Base-by-base conservation (phyloP, 2,113 vertebrate genomes). In the Kryptolebias marmoratus region DNA sequence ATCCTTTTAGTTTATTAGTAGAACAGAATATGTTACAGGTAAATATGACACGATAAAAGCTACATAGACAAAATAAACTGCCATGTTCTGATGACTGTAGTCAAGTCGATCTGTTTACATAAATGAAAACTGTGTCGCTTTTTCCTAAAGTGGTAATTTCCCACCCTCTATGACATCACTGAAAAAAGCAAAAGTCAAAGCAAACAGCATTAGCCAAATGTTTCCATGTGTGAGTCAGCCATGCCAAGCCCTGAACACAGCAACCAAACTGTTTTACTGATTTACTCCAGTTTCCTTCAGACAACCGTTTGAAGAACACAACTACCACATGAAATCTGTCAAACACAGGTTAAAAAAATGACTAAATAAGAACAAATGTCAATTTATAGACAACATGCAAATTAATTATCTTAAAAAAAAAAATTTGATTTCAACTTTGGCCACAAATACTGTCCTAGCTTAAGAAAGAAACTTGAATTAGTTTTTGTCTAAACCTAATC, bases 1-100 rank as follows among this genome's bases (percentile, higher is more conserved):
- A 42, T 45, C 15, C 27, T 11, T 47, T 50, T 62, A 44, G 61
- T 84, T 44, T 79, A 58, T 31, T 66, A 39, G 63, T 30, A 12
- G 22, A 27, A 44, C 47, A 58, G 10, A 30, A 56, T 27, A 50
- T 47, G 32, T 18, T 14, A 15, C 30, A 27, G 2, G 1, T 11
- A 71, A 39, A 64, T 64, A 67, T 73, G 0, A 36, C 42, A 16
- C 9, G 11, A 28, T 11, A 66, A 63, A 49, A n/a, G 22, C 22
- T 30, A 32, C 2, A 9, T 30, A 50, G 3, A 62, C 1, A 49
- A 14, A 7, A 54, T 30, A 39, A 4, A 44, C 32, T 22, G 7
- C 45, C 8, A 2, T 44, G 2, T 45, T 45, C 18, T 28, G 4
- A 13, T 60, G 10, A 36, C 2, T 36, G 31, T 58, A 22, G 36